A percentile compares a stretch with the other conserved stretches of the same genome.
These are phyloP conservation scores for Drosophila nigricruria DNA, from an alignment of 2,888 invertebrate genomes.

Conservation along the genomic window DNA sequence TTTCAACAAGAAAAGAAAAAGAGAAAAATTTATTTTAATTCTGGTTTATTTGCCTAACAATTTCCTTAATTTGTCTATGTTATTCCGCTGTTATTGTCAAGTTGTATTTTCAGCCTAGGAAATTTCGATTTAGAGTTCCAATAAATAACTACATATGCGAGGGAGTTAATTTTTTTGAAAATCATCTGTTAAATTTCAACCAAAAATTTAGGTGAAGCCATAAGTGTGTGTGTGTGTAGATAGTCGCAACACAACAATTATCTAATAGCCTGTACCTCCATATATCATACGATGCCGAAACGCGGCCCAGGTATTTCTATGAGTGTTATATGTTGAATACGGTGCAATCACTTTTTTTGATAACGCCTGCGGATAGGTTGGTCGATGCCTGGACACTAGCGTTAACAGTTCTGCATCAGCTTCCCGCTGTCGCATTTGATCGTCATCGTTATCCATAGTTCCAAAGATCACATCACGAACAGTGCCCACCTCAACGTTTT, in stretches of 20 bases:
- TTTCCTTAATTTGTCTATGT: neutral
- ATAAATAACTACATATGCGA: neutral
- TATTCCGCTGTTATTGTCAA: neutral
- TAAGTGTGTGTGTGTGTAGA: neutral
- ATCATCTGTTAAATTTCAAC: neutral
- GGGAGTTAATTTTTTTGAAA: neutral
- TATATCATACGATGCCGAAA: conserved; percentile 65
- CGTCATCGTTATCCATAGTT: conserved; percentile 39
- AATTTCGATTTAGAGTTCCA: neutral
- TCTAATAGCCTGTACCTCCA: conserved; percentile 44
- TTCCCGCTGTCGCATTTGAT: conserved; percentile 2
- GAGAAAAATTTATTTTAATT: neutral
- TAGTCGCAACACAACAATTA: neutral
- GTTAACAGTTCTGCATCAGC: conserved; percentile 39
- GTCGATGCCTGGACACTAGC: conserved; percentile 20
- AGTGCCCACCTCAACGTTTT: neutral
- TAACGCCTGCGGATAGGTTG: neutral
- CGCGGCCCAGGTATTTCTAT: conserved; percentile 63
- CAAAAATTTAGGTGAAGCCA: neutral
- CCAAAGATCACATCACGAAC: conserved; percentile 52
- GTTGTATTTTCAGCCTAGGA: neutral
- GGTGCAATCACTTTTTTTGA: conserved; percentile 59
- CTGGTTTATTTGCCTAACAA: neutral
- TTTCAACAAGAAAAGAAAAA: neutral
- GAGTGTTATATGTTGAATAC: conserved; percentile 52